phyloP scores from a whole-genome alignment of 2,113 vertebrate genomes.

The Megaceryle torquata region DNA sequence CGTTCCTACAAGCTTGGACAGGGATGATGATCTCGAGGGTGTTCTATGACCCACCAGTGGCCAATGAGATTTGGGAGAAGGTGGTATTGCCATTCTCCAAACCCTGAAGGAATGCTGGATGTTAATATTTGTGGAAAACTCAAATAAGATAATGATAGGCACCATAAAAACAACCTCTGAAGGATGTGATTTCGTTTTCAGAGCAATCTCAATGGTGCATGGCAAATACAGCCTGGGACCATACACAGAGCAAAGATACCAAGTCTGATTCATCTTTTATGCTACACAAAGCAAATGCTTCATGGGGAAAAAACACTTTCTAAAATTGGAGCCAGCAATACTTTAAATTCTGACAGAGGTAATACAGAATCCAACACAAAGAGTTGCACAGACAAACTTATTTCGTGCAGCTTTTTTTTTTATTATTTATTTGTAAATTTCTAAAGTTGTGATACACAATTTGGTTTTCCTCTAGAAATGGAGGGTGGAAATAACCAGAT shows the following conservation, averaged over 20 bases:
- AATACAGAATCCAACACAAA: background rate
- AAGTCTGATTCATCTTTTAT: background rate
- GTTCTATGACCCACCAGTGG: background rate
- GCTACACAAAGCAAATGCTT: background rate
- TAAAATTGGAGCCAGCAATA: background rate
- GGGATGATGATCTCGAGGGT: background rate
- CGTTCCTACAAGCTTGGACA: background rate
- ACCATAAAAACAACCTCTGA: background rate
- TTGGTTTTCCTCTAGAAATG: background rate
- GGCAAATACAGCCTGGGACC: background rate
- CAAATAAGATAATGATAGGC: background rate
- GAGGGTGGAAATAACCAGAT: background rate
- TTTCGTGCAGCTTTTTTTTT: background rate
- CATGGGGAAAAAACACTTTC: background rate
- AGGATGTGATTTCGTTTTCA: background rate
- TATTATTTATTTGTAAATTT: background rate
- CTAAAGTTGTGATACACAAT: background rate
- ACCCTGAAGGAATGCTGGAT: background rate
- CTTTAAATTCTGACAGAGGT: background rate
- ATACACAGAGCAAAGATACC: background rate
- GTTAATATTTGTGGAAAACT: background rate
- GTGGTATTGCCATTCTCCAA: background rate
- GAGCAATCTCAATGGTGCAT: background rate
- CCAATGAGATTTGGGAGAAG: background rate
- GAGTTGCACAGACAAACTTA: background rate